Evolutionary conservation across 2,888 invertebrate species (phyloP), one percentile per base, ranked within the genome.

Genomic region (Lochmaea crataegi): DNA sequence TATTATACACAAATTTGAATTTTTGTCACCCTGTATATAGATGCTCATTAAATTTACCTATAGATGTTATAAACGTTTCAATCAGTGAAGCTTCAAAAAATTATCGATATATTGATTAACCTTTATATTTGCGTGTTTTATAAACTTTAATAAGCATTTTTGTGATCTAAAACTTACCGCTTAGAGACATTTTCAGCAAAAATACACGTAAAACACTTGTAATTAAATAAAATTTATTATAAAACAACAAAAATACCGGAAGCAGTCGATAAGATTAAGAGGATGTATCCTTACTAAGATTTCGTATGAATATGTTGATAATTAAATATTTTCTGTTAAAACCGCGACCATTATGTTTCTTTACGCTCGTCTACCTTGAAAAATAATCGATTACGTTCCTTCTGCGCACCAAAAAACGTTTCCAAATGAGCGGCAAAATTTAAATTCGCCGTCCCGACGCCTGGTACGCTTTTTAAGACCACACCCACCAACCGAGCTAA

Each of bases 301-400:
- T 26, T 32, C 16, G 18, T 63, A 63, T 9, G 32, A 63, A 63
- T 63, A 60, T 42, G 51, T 22, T 61, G 48, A 22, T 22, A 64
- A 67, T 71, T 61, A 60, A 58, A 53, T 63, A 53, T 22, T 53
- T 41, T 70, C 41, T 57, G 16, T 14, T 64, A 41, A 65, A 53
- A 67, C 41, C 63, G 65, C 71, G 51, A 73, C 69, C 74, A 68
- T 68, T 65, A 45, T 73, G 66, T 71, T 73, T 74, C 68, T 65
- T 71, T 74, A 53, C 63, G 12, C 32, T 67, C 64, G 72, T 68
- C 74, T 72, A 76, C 76, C 74, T 74, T 71, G 76, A 74, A 76
- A 71, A 63, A 65, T 45, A 74, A 76, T 76, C 76, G 73, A 76
- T 76, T 68, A 60, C 12, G 38, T 51, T 6, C 48, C 64, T 64